Percentiles rank a stretch among this genome's conserved stretches.
Evolutionary conservation across 2,888 invertebrate species (phyloP).

Genomic region (Volucella zonaria): DNA sequence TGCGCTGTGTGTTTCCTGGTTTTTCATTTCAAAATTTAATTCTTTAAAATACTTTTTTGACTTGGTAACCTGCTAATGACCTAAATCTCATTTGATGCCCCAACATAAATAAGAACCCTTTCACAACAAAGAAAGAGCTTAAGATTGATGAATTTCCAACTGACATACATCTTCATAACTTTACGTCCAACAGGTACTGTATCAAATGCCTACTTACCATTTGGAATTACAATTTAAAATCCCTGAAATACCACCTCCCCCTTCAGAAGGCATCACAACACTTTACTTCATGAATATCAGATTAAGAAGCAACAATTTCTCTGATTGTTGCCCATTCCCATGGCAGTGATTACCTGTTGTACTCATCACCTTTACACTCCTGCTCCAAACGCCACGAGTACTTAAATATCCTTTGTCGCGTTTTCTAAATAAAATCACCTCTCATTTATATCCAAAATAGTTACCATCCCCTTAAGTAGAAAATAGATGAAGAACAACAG

Average conservation of each 20-base stretch:
- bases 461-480: conserved; percentile 40
- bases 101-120: too few relatives aligned
- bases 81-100: too few relatives aligned
- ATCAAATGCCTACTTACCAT: too few relatives aligned
- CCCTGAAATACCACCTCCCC: neutral
- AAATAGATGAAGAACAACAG: neutral
- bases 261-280: neutral
- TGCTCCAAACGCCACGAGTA: neutral
- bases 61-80: too few relatives aligned
- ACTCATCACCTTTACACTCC: conserved; percentile 11
- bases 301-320: conserved; percentile 66
- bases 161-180: too few relatives aligned
- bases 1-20: too few relatives aligned
- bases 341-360: conserved; percentile 58
- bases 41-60: too few relatives aligned
- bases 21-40: too few relatives aligned
- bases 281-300: conserved; percentile 41
- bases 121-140: too few relatives aligned
- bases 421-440: conserved; percentile 43
- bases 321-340: conserved; percentile 35
- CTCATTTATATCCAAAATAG: conserved; percentile 46
- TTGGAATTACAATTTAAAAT: too few relatives aligned
- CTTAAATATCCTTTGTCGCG: neutral
- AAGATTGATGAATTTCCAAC: too few relatives aligned
- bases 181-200: too few relatives aligned